These are phyloP conservation scores for Cryptoleucopteryx plumbea DNA, from an alignment of 2,113 vertebrate species.

Conservation along the genomic window DNA sequence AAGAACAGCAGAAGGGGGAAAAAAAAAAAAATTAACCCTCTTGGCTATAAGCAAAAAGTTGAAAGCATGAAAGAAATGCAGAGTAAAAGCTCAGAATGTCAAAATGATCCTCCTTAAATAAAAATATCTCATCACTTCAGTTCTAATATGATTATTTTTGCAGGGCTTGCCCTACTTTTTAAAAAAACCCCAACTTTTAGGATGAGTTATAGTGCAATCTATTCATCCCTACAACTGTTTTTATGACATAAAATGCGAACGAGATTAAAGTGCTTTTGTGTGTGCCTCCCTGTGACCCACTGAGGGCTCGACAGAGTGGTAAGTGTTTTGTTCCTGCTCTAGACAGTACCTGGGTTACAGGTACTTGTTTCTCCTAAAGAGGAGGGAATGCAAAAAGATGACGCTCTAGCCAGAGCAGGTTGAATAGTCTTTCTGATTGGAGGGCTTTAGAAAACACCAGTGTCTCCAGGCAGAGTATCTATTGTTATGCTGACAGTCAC, in stretches of 20 bases:
- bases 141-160: constrained; percentile 35
- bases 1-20: not conserved
- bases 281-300: not conserved
- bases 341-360: not conserved
- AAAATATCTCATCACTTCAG: constrained; percentile 16
- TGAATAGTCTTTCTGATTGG: not conserved
- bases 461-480: not conserved
- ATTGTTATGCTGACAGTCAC: not conserved
- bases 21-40: not conserved
- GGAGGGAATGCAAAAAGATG: not conserved
- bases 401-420: fast-evolving
- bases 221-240: not conserved
- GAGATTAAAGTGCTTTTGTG: not conserved
- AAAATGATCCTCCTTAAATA: constrained; percentile 27
- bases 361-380: not conserved
- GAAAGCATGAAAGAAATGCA: constrained; percentile 4
- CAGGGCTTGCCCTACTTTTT: not conserved
- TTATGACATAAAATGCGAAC: not conserved
- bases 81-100: constrained; percentile 7
- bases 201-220: not conserved
- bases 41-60: not conserved
- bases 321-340: not conserved
- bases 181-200: not conserved
- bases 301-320: not conserved
- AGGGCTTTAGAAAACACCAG: not conserved